Base-by-base conservation (phyloP, 2,113 vertebrate species). In the Eulemur macaco region DNA sequence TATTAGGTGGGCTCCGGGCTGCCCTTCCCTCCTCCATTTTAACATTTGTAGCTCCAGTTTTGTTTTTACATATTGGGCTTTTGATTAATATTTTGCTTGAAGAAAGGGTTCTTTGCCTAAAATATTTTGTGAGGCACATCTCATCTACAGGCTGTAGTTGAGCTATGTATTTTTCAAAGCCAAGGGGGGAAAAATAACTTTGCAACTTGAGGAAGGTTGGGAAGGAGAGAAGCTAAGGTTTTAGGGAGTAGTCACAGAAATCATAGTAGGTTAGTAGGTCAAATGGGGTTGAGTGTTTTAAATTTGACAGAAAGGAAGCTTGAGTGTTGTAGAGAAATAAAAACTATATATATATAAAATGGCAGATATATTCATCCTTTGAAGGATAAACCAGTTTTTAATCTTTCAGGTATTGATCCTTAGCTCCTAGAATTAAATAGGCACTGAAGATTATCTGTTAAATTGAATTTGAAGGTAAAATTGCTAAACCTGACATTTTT, bases 391-490 rank as follows among this genome's bases (percentile, higher is more conserved):
- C 34, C 3, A 37, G 29, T n/a, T 66, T 39, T 94, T 91, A 76
- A 64, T 25, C 23, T 73, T 73, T 78, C 80, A 31, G 45, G 64
- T 42, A 64, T 12, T 52, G 23, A 87, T 68, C 39, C 63, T 74
- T 88, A 80, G 63, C 69, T 94, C 31, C 20, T 76, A 64, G 27
- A 78, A 39, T 88, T 87, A 92, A 92, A 20, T 37, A 78, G 60
- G 34, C 71, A 80, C 39, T 50, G 29, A 89, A 64, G 31, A 86
- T 1, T 85, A 31, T 84, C 69, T 88, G 18, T 93, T 89, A 87
- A 60, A 77, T 29, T 92, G 58, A 95, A 71, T 52, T 80, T 92
- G n/a, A 92, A 89, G 47, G n/a, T 93, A 39, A 60, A 92, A 90
- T 50, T 94, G 31, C 68, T 42, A 58, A 47, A 58, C 78, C 12